These are phyloP conservation scores for Dolichopus griseipennis DNA, from an alignment of 2,888 invertebrate species.

Conservation along the genomic window DNA sequence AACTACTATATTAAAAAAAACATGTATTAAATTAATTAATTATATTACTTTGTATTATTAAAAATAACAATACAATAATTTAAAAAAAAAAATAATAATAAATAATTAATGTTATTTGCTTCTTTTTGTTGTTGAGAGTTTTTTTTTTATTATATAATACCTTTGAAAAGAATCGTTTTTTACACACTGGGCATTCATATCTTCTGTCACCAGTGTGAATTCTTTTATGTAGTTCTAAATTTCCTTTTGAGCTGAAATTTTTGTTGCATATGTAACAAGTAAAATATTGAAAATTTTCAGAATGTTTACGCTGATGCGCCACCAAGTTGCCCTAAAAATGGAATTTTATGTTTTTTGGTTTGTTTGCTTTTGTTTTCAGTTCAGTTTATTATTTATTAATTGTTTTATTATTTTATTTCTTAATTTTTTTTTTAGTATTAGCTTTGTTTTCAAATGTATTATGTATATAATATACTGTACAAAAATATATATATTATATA, in stretches of 20 bases:
- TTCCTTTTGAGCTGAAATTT: conserved; percentile 6
- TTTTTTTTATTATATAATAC: conserved; percentile 15
- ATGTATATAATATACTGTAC: background rate
- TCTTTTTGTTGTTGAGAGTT: background rate
- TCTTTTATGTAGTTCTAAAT: conserved; percentile 13
- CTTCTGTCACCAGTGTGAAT: conserved; percentile 17
- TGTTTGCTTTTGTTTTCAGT: background rate
- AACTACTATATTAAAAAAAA: background rate
- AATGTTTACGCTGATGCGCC: conserved; percentile 6
- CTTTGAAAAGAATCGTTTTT: conserved; percentile 16
- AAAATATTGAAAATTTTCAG: conserved; percentile 1
- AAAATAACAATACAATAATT: background rate
- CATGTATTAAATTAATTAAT: background rate
- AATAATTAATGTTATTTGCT: background rate
- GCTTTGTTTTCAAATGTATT: background rate
- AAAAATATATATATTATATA: too few relatives aligned
- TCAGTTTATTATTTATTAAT: background rate
- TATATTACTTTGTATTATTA: conserved; percentile 7
- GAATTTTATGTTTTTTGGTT: background rate
- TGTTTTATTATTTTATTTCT: background rate
- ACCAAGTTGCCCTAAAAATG: background rate
- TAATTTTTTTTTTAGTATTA: background rate
- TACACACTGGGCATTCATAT: conserved; percentile 14
- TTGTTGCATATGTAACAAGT: background rate
- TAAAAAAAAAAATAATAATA: background rate